These are phyloP conservation scores for Fregata magnificens DNA, from an alignment of 2,113 vertebrate species.

Conservation along the genomic window DNA sequence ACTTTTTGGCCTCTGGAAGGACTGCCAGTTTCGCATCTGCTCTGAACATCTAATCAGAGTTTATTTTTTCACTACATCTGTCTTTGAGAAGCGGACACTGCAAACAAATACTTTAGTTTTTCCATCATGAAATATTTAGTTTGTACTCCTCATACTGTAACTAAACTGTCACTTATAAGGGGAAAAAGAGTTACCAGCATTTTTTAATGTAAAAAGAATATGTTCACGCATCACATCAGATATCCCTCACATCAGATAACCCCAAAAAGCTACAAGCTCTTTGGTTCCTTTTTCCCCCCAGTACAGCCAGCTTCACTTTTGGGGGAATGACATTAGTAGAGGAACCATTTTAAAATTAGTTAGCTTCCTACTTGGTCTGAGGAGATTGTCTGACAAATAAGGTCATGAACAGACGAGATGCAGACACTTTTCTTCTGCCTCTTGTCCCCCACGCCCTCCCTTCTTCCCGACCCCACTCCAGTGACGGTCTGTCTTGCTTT, in stretches of 20 bases:
- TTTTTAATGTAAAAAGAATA: background rate
- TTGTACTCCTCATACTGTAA: background rate
- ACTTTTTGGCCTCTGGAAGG: background rate
- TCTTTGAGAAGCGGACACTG: background rate
- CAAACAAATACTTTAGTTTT: background rate
- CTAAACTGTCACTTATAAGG: background rate
- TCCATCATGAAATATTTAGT: background rate
- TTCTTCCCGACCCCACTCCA: background rate
- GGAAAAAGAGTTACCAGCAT: background rate
- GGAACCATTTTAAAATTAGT: background rate
- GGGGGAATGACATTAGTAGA: background rate
- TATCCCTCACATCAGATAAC: no score
- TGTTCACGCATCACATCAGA: background rate
- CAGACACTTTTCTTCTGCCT: background rate
- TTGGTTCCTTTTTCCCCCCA: background rate
- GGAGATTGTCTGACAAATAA: background rate
- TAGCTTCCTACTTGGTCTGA: background rate
- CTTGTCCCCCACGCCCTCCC: background rate
- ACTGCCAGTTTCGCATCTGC: background rate
- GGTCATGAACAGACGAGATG: background rate
- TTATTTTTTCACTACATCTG: conserved; percentile 24
- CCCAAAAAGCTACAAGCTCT: background rate
- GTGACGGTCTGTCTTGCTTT: background rate
- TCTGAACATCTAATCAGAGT: background rate
- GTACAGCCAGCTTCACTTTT: background rate